phyloP scores from a whole-genome alignment of 2,113 vertebrate genomes.

The Regulus satrapa region DNA sequence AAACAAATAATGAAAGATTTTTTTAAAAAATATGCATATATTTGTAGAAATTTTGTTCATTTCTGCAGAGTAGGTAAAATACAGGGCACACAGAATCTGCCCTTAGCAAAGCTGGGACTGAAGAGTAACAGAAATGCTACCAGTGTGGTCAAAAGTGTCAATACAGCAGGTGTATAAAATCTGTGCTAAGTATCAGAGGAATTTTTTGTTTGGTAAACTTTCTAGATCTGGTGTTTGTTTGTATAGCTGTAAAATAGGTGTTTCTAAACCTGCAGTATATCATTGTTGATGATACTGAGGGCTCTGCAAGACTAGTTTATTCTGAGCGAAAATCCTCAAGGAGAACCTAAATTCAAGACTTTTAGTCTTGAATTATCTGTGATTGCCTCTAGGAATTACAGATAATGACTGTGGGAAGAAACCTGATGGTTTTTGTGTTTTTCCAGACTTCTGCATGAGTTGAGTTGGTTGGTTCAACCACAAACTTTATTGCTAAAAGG shows the following conservation, averaged over 20 bases:
- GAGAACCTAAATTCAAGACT: neutral
- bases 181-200: neutral
- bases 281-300: neutral
- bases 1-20: neutral
- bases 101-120: neutral
- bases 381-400: neutral
- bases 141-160: neutral
- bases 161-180: neutral
- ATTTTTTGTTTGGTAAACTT: neutral
- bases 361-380: neutral
- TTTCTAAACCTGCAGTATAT: neutral
- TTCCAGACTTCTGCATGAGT: fast-evolving
- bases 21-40: fast-evolving
- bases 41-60: neutral
- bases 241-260: neutral
- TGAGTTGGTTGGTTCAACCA: neutral
- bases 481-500: neutral
- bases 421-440: neutral
- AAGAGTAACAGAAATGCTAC: neutral
- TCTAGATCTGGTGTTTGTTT: neutral
- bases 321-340: neutral
- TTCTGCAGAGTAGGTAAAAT: neutral
- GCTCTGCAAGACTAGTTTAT: neutral
- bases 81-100: fast-evolving
- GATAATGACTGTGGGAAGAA: neutral